Conservation (phyloP, 2,888 invertebrate genomes). For the Endotricha flammealis region DNA sequence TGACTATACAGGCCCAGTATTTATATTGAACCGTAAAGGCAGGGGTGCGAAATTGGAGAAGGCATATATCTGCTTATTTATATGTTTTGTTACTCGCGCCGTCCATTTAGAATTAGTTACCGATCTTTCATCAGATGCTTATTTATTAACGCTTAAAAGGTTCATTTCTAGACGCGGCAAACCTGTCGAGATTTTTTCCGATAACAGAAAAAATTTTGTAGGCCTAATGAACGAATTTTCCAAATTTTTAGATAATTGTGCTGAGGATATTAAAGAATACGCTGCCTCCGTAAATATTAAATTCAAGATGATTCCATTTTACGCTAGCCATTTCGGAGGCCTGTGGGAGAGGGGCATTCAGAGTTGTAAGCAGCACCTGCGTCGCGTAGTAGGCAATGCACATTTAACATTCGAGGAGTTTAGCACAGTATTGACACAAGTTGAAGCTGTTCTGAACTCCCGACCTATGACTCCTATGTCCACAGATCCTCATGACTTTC, state of each 20-base stretch:
- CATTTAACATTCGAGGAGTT: too few relatives aligned
- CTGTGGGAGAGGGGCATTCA: slow-evolving; percentile 15
- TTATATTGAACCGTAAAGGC: slow-evolving; percentile 14
- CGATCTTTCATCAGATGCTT: slow-evolving; percentile 3
- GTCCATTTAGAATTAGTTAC: slow-evolving; percentile 10
- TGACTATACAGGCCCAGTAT: slow-evolving; percentile 23
- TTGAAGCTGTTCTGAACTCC: slow-evolving; percentile 19
- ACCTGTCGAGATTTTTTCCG: slow-evolving; percentile 12
- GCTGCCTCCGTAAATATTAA: slow-evolving; percentile 4
- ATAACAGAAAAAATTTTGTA: slow-evolving; percentile 15
- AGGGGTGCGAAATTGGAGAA: slow-evolving; percentile 9
- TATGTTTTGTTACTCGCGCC: slow-evolving; percentile 7
- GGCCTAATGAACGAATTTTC: slow-evolving; percentile 10
- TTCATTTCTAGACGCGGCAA: slow-evolving; percentile 16
- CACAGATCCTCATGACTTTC: slow-evolving; percentile 15
- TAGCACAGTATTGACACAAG: too few relatives aligned
- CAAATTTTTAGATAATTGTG: not conserved
- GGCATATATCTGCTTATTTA: too few relatives aligned
- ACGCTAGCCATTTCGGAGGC: slow-evolving; percentile 16
- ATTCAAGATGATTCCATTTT: slow-evolving; percentile 10
- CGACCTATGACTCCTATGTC: slow-evolving; percentile 17
- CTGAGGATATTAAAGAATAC: slow-evolving; percentile 4
- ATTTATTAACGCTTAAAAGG: slow-evolving; percentile 7
- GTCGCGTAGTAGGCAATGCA: slow-evolving; percentile 10
- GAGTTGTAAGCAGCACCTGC: slow-evolving; percentile 9